These are phyloP conservation scores for Myodes glareolus DNA, from an alignment of 2,113 vertebrate species.

Conservation along the genomic window DNA sequence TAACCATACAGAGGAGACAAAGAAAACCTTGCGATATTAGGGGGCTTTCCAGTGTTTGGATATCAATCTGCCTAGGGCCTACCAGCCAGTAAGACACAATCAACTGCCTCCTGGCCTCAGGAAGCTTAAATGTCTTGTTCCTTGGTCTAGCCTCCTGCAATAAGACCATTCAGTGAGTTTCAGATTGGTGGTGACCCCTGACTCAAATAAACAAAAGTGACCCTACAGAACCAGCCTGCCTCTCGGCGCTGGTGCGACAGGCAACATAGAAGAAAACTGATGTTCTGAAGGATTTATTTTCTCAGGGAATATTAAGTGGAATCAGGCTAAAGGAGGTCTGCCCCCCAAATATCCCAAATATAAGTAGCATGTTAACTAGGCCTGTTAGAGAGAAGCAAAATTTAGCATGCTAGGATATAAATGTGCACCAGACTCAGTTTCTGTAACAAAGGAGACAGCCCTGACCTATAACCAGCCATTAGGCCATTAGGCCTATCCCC, in stretches of 20 bases:
- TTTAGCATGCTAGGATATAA: neutral
- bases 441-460: neutral
- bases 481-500: neutral
- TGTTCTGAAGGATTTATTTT: neutral
- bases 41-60: neutral
- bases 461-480: neutral
- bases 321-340: neutral
- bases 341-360: neutral
- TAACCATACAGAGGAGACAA: neutral
- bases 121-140: neutral
- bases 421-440: neutral
- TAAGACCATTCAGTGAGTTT: neutral
- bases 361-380: neutral
- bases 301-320: neutral
- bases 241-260: accelerated
- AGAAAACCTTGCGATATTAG: neutral
- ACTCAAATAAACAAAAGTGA: neutral
- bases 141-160: neutral
- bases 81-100: neutral
- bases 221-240: neutral
- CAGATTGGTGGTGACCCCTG: neutral
- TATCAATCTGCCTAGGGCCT: neutral
- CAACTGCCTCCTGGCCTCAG: neutral
- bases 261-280: neutral
- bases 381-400: neutral